Evolutionary conservation across 2,113 vertebrate species (phyloP).

Genomic region (Sinocyclocheilus maitianheensis): DNA sequence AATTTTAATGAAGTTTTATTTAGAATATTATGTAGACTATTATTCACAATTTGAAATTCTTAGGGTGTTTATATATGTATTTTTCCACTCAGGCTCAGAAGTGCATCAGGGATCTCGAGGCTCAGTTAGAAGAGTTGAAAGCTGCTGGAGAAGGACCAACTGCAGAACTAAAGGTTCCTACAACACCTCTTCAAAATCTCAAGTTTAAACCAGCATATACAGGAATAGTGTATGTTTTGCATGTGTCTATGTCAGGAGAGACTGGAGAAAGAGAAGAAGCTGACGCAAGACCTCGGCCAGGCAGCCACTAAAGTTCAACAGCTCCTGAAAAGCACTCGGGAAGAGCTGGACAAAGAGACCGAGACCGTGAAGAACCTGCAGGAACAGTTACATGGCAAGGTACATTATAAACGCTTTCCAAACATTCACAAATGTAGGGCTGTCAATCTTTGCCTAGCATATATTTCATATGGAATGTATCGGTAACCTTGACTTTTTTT

Average conservation of each 20-base stretch:
- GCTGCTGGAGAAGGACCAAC: slow-evolving; percentile 55
- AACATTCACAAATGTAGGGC: background rate
- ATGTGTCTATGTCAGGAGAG: slow-evolving; percentile 72
- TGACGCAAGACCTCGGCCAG: slow-evolving; percentile 77
- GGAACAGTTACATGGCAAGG: slow-evolving; percentile 68
- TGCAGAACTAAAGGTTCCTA: slow-evolving; percentile 77
- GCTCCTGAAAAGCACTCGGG: slow-evolving; percentile 78
- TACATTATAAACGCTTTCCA: background rate
- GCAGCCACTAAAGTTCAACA: slow-evolving; percentile 80
- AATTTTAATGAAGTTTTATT: background rate
- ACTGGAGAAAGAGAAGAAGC: slow-evolving; percentile 83
- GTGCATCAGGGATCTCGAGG: slow-evolving; percentile 68
- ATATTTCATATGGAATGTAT: background rate
- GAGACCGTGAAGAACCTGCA: slow-evolving; percentile 75
- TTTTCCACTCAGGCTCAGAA: slow-evolving; percentile 71
- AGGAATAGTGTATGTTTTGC: background rate
- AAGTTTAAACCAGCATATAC: background rate
- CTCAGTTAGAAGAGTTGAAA: slow-evolving; percentile 78
- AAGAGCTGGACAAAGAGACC: slow-evolving; percentile 79
- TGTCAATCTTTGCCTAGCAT: background rate
- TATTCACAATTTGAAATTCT: background rate
- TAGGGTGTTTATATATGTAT: background rate
- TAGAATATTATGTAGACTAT: background rate
- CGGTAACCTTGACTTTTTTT: background rate
- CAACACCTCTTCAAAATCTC: too few relatives aligned